Evolutionary conservation across 92 coral and sea anemone species (phyloP).

Genomic region (Bergia sp.): DNA sequence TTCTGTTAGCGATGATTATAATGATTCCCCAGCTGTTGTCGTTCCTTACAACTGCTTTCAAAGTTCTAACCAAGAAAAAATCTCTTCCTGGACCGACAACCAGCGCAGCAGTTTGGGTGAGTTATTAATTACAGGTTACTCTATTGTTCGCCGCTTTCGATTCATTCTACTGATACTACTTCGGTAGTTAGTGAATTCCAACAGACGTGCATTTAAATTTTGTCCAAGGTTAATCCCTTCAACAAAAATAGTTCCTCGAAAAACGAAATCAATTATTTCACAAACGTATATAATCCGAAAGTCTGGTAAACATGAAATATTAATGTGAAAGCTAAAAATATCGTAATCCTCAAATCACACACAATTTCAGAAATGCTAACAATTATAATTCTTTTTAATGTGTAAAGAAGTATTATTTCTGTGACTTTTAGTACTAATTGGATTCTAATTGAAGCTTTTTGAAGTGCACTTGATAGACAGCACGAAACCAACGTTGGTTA

Average conservation of each 20-base stretch:
- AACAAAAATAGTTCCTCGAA: background rate
- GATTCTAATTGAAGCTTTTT: no score
- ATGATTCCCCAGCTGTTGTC: conserved; percentile 82
- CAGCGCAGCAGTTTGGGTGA: conserved; percentile 73
- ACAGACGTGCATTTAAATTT: no score
- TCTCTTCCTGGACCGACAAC: conserved; percentile 81
- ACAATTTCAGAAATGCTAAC: no score
- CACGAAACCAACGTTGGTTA: no score
- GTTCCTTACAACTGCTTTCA: conserved; percentile 65
- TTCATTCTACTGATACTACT: background rate
- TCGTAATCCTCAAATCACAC: no score
- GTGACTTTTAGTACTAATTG: background rate
- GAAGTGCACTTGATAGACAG: no score
- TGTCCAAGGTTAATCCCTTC: no score
- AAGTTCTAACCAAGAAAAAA: conserved; percentile 48
- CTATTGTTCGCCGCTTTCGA: background rate
- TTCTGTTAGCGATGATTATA: conserved; percentile 70
- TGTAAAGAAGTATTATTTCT: background rate
- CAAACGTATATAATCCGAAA: no score
- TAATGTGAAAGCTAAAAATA: background rate
- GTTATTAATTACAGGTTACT: conserved; percentile 7
- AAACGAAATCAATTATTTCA: no score
- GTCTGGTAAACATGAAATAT: no score
- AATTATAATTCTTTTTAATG: no score
- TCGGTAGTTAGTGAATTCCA: background rate